These are phyloP conservation scores for Eristalis tenax DNA, from an alignment of 2,888 invertebrate species.

Conservation along the genomic window DNA sequence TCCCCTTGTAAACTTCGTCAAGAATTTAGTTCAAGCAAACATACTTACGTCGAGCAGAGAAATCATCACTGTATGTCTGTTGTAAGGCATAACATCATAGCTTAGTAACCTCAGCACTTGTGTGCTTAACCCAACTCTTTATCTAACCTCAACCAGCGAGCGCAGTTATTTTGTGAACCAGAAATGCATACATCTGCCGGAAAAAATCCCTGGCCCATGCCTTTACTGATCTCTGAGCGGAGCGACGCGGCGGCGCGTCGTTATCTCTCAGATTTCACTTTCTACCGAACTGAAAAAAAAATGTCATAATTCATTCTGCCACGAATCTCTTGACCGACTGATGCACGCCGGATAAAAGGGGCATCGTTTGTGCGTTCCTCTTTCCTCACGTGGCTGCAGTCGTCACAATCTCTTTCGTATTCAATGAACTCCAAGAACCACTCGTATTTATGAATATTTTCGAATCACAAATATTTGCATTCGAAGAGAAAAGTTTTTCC, in stretches of 20 bases:
- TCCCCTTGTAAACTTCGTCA: background rate
- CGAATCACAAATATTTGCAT: constrained; percentile 10
- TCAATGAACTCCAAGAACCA: constrained; percentile 16
- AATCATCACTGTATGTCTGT: background rate
- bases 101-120: background rate
- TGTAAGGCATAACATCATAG: background rate
- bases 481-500: background rate
- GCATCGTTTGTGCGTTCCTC: background rate
- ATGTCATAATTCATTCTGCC: background rate
- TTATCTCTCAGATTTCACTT: constrained; percentile 38
- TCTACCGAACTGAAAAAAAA: constrained; percentile 11
- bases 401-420: background rate
- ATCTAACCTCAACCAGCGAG: background rate
- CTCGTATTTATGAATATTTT: constrained; percentile 14
- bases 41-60: background rate
- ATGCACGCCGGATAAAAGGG: constrained; percentile 15
- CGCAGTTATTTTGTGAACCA: background rate
- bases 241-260: background rate
- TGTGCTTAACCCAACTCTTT: background rate
- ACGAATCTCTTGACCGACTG: background rate
- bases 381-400: background rate
- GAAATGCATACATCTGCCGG: background rate
- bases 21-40: background rate
- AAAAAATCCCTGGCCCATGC: background rate
- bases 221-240: background rate